Base-by-base conservation (phyloP, 2,797 vertebrate genomes). In the Myotis myotis region DNA sequence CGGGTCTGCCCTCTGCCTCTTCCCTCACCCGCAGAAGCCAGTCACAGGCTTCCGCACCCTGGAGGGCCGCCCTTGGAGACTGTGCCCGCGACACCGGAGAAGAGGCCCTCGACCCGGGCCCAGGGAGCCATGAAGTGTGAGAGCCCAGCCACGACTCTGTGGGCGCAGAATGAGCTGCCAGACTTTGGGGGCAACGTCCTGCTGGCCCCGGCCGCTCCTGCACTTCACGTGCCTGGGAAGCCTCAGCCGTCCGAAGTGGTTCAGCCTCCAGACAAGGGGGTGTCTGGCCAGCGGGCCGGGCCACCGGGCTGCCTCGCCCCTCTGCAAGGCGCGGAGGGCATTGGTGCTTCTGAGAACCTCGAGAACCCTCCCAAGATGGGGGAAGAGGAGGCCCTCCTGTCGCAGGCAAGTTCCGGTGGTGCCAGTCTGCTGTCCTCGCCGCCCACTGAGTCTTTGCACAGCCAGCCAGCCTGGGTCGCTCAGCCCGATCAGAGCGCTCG, bases 321-420 rank as follows among this genome's bases (percentile, higher is more conserved):
- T 22, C 97, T 97, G 12, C 96, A 91, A 64, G 97, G 98, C 36
- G 98, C 87, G 0, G 97, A 97, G 5, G 87, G 97, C 91, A 96
- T 95, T n/a, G 88, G 96, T 23, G 89, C 98, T 44, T 99, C 98
- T 0, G 99, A 99, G 97, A 99, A 99, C 96, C 98, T 99, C 44
- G 99, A 99, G 97, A 99, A 99, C 97, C 99, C 99, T 91, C 99
- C 99, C 83, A 99, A 99, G 98, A 98, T 99, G 98, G 99, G 99
- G 94, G 99, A 99, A 70, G 98, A 98, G 20, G 99, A 98, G 84
- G 97, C 98, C 3, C 96, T 98, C 20, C 98, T 98, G 60, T 97
- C 98, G 55, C 99, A 99, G 98, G 98, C 98, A 97, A 98, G 98
- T 98, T 98, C 99, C 74, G 99, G 99, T 97, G 99, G 99, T 82